Evolutionary conservation across 2,113 vertebrate genomes (phyloP), one percentile per base, ranked within the genome.

Genomic region (Tyrannus savana): DNA sequence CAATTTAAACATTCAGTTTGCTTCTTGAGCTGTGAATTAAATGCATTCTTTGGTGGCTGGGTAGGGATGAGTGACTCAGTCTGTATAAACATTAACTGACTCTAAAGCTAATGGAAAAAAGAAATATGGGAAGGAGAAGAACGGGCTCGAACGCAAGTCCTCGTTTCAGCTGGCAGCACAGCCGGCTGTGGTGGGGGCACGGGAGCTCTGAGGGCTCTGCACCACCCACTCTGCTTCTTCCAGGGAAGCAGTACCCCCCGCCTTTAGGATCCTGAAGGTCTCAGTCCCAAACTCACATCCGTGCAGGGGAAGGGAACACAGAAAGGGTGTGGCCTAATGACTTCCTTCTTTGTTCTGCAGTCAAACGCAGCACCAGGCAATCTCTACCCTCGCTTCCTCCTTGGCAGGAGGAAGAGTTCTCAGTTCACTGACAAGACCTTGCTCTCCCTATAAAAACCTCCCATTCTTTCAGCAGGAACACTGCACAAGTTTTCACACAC

Each of bases 21-120:
- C 85, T 96, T 88, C 95, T 96, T 44, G 95, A 96, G 95, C 93
- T 94, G 91, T 95, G 96, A 97, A 97, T 96, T 95, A 96, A 96
- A 96, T 79, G 94, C 90, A 94, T 97, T 96, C 96, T 94, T 97
- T 90, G 79, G 94, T 96, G 95, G 82, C 94, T 91, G 94, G 96
- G 94, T 84, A 97, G 96, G 94, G 93, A 94, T 84, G 91, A 96
- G 93, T 96, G 97, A 96, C 91, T 97, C 97, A 97, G 92, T 87
- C 94, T 95, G 92, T 82, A 97, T 94, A 96, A 97, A 97, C 95
- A 96, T 96, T 96, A 95, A 96, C 94, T 76, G 92, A 93, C 93
- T 97, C 83, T 84, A 92, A 94, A 96, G 90, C 90, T 94, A 95
- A 96, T 88, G 90, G 93, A 94, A 94, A 96, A 91, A 91, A 92